phyloP scores from a whole-genome alignment of 2,113 vertebrate genomes.

The Micronisus gabar region DNA sequence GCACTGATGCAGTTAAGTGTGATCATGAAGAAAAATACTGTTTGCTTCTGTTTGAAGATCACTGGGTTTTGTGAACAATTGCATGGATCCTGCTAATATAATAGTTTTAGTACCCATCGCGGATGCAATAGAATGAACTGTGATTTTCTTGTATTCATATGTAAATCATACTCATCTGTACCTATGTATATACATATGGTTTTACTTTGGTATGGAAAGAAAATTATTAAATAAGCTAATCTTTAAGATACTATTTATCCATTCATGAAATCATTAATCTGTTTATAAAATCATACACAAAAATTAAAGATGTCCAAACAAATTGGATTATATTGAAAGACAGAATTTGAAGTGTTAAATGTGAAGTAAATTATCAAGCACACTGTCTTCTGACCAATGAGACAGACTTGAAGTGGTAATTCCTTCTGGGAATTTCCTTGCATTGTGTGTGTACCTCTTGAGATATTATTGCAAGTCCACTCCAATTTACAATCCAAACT shows the following conservation, averaged over 20 bases:
- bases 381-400: not conserved
- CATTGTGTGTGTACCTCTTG: not conserved
- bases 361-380: not conserved
- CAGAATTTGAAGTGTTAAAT: not conserved
- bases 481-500: not conserved
- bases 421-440: not conserved
- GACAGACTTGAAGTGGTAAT: not conserved
- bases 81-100: not conserved
- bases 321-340: not conserved
- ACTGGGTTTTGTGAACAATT: not conserved
- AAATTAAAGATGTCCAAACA: not conserved
- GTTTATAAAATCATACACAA: not conserved
- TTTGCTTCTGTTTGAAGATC: not conserved
- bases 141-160: not conserved
- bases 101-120: not conserved
- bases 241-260: not conserved
- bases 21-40: not conserved
- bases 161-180: not conserved
- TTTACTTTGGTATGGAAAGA: not conserved
- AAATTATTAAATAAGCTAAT: not conserved
- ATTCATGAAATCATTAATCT: not conserved
- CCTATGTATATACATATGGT: not conserved
- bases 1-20: not conserved
- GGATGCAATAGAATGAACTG: not conserved
- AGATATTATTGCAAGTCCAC: not conserved